Percentiles rank a stretch among this genome's conserved stretches.
phyloP scores from a whole-genome alignment of 2,113 vertebrate genomes.

The Haliaeetus leucogaster region DNA sequence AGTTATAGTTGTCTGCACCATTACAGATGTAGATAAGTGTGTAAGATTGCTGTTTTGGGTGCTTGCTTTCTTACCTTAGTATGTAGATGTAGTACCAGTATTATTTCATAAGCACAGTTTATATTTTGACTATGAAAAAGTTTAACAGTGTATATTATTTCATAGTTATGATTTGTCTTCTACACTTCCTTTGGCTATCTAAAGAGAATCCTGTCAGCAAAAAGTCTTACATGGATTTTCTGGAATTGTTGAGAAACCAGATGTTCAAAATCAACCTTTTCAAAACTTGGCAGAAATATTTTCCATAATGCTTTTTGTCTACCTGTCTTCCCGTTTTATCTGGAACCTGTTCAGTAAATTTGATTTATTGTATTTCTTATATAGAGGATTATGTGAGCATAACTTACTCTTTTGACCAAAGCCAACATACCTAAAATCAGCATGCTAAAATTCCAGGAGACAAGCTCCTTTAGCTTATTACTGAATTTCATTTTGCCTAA shows the following conservation, averaged over 20 bases:
- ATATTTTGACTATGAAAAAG: not conserved
- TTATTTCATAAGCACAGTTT: not conserved
- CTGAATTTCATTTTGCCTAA: not conserved
- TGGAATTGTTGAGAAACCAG: conserved; percentile 18
- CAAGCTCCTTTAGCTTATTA: not conserved
- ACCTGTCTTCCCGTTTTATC: conserved; percentile 17
- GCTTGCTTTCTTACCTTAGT: not conserved
- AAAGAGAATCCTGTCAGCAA: not conserved
- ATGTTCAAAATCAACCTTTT: conserved; percentile 37
- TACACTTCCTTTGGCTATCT: not conserved
- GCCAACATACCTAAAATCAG: not conserved
- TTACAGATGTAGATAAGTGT: not conserved
- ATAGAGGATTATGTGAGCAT: not conserved
- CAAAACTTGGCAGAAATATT: conserved; percentile 37
- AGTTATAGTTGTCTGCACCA: not conserved
- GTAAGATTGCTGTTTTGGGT: not conserved
- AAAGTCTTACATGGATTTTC: conserved; percentile 1
- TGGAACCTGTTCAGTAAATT: not conserved
- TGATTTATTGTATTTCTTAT: conserved; percentile 14
- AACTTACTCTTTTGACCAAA: not conserved
- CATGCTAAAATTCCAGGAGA: not conserved
- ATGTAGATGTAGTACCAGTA: not conserved
- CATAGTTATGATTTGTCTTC: not conserved
- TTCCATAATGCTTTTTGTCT: conserved; percentile 12
- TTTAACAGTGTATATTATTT: not conserved